Percentiles rank a stretch among this genome's conserved stretches.
Evolutionary conservation across 2,888 invertebrate genomes (phyloP).

Genomic region (Urechis unicinctus): DNA sequence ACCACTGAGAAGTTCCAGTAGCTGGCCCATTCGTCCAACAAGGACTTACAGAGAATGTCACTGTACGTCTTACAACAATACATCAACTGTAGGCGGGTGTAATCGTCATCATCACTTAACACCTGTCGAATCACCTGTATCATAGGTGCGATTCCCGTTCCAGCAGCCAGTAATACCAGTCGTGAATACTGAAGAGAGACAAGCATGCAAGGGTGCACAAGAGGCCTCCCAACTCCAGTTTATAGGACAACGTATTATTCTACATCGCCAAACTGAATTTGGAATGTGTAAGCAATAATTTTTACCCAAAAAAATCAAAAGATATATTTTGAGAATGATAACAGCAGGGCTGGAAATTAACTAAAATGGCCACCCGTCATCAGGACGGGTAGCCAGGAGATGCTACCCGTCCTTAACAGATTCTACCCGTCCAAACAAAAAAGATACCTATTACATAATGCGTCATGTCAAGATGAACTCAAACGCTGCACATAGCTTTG

Average conservation of each 20-base stretch:
- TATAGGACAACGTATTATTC: not conserved
- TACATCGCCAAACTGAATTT: not conserved
- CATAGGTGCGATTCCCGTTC: slow-evolving; percentile 71
- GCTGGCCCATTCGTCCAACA: slow-evolving; percentile 57
- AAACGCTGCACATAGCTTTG: too few species aligned
- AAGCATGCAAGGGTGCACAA: too few species aligned
- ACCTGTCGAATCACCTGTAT: slow-evolving; percentile 60
- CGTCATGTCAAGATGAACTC: too few species aligned
- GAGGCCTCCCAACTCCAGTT: not conserved
- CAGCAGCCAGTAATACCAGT: slow-evolving; percentile 59
- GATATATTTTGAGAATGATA: too few species aligned
- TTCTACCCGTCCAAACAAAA: too few species aligned
- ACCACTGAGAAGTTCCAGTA: slow-evolving; percentile 72
- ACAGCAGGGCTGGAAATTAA: too few species aligned
- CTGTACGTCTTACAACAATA: slow-evolving; percentile 60
- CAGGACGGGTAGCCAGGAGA: too few species aligned
- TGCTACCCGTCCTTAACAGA: too few species aligned
- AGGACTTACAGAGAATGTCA: slow-evolving; percentile 60
- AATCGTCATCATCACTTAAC: slow-evolving; percentile 63
- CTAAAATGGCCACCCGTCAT: too few species aligned
- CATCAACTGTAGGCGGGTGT: slow-evolving; percentile 60
- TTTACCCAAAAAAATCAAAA: too few species aligned
- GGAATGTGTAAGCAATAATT: not conserved
- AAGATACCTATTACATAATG: too few species aligned
- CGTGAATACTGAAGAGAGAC: slow-evolving; percentile 24